Base-by-base conservation (phyloP, 2,888 invertebrate species). In the Caradrina clavipalpis region DNA sequence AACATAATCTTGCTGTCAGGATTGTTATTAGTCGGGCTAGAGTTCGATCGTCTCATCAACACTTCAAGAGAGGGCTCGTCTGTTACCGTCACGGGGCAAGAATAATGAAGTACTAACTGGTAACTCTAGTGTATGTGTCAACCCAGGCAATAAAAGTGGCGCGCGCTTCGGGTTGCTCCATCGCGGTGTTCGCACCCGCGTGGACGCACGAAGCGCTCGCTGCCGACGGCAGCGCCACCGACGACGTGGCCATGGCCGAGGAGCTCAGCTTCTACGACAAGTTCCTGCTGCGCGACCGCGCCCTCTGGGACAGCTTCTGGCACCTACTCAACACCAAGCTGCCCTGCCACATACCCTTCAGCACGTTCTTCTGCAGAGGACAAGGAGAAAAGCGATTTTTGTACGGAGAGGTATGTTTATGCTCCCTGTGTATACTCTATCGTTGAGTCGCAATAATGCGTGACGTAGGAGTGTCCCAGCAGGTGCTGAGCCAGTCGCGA, bases 121-220 rank as follows among this genome's bases (percentile, higher is more conserved):
- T 39, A 35, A 35, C 35, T 17, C 2, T 17, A 45, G 45, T 45
- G 17, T 11, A 45, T 17, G 45, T 45, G 6, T 17, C 5, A 5
- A 15, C 69, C 4, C 85, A 98, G 98, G 98, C 99, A 0, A 91
- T 98, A 19, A 95, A 97, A 82, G 91, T 97, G 65, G 97, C 97
- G 31, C 94, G 97, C 55, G 90, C 94, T 4, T 92, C 97, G 73
- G 97, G 97, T 47, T 96, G 99, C 77, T 99, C 99, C 0, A 96
- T 97, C 54, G 99, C 99, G 0, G 96, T 99, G 72, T 99, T 99
- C 94, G 99, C 99, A 0, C 98, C 98, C 2, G 99, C 98, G 13
- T 99, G 99, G 99, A 98, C 98, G 0, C 97, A 98, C 90, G 99
- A 99, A 94, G 97, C 96, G 7, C 71, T 93, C 74, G 73, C 81